Evolutionary conservation across 2,113 vertebrate genomes (phyloP).

Genomic region (Bos javanicus): DNA sequence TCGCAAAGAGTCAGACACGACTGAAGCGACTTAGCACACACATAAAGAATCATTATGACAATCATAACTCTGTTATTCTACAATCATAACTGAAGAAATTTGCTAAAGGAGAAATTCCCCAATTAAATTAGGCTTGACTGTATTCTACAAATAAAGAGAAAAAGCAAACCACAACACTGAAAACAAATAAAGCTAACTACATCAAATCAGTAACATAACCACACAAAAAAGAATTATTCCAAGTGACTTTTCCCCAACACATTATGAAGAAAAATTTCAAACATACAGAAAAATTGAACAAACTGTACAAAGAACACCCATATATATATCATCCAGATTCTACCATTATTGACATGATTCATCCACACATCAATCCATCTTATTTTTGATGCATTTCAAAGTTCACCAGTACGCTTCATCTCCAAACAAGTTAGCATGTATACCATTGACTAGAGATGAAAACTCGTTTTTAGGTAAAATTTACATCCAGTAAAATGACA

Average conservation of each 20-base stretch:
- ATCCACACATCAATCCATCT: neutral
- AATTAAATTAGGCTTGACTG: conserved; percentile 30
- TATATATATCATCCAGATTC: neutral
- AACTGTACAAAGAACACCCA: neutral
- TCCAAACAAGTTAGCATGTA: neutral
- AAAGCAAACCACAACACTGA: neutral
- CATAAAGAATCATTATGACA: neutral
- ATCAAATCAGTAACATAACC: neutral
- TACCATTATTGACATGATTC: neutral
- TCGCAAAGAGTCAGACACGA: neutral
- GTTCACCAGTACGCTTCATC: neutral
- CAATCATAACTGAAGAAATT: neutral
- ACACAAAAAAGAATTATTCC: neutral
- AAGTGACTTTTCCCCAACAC: neutral
- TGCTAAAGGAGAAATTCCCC: neutral
- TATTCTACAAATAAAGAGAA: neutral
- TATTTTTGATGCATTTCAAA: neutral
- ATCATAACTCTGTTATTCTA: neutral
- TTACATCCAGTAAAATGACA: neutral
- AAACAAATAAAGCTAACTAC: neutral
- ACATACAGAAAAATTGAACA: neutral
- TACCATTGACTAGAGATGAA: conserved; percentile 10
- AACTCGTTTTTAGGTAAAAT: conserved; percentile 3
- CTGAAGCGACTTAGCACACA: neutral
- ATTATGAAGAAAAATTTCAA: conserved; percentile 12